Evolutionary conservation across 2,797 vertebrate species (phyloP).

Genomic region (Agapornis canus): DNA sequence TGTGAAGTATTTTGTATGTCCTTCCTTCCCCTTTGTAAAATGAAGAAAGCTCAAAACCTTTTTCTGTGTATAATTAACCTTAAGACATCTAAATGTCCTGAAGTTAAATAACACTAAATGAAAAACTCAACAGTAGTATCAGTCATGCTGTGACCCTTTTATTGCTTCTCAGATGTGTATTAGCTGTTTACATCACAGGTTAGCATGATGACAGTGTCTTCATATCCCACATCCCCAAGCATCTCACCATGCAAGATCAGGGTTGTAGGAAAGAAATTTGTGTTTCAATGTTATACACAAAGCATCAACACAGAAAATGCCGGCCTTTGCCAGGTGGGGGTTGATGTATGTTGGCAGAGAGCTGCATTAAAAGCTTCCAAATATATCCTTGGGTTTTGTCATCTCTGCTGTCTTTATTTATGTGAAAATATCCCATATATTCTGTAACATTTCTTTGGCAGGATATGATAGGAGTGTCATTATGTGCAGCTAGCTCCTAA

Average conservation of each 20-base stretch:
- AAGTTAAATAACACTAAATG: background rate
- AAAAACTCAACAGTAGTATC: background rate
- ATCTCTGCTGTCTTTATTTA: background rate
- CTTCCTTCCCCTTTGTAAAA: background rate
- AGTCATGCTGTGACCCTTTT: background rate
- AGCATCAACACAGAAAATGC: background rate
- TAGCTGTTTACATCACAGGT: background rate
- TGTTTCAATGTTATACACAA: fast-evolving
- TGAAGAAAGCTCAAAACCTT: background rate
- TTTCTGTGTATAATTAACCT: background rate
- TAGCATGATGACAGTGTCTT: background rate
- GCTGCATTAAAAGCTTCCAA: background rate
- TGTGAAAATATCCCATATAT: background rate
- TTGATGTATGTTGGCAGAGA: background rate
- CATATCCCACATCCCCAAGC: background rate
- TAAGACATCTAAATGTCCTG: background rate
- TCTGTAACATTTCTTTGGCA: background rate
- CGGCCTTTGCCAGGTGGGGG: background rate
- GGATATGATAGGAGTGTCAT: background rate
- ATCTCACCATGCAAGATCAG: background rate
- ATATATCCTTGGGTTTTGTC: background rate
- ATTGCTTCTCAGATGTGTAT: background rate
- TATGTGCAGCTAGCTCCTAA: background rate
- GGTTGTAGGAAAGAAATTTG: background rate
- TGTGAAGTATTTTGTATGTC: background rate